phyloP scores from a whole-genome alignment of 2,113 vertebrate species.

The Willisornis vidua region DNA sequence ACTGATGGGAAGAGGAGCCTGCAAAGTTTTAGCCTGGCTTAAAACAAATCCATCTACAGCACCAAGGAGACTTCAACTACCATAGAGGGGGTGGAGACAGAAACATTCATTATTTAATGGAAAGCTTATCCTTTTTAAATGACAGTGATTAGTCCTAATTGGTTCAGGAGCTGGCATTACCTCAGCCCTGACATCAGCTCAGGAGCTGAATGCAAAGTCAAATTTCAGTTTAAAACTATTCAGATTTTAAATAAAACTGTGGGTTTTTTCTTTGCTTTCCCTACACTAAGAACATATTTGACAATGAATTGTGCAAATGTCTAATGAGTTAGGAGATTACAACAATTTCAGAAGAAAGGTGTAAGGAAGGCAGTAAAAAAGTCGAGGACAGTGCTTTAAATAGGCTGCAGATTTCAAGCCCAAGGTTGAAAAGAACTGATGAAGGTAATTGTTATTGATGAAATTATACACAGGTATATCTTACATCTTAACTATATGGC shows the following conservation, averaged over 20 bases:
- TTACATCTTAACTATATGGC: neutral
- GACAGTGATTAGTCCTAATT: neutral
- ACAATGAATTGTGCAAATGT: neutral
- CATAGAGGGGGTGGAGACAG: neutral
- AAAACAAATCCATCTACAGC: neutral
- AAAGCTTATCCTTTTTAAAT: neutral
- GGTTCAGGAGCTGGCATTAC: neutral
- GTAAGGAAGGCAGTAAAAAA: neutral
- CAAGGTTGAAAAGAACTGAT: neutral
- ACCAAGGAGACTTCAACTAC: neutral
- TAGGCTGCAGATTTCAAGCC: neutral
- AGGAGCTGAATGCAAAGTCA: neutral
- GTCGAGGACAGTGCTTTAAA: neutral
- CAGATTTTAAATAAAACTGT: neutral
- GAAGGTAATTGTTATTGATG: neutral
- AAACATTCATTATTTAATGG: neutral
- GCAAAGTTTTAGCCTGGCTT: neutral
- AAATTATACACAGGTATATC: rapidly evolving
- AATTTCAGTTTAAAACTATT: neutral
- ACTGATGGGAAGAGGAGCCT: neutral
- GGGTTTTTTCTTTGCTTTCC: rapidly evolving
- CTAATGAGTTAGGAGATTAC: neutral
- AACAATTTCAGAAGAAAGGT: neutral
- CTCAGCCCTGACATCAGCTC: neutral
- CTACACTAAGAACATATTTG: neutral